Evolutionary conservation across 2,888 invertebrate genomes (phyloP).

Genomic region (Stenodera caucasica): DNA sequence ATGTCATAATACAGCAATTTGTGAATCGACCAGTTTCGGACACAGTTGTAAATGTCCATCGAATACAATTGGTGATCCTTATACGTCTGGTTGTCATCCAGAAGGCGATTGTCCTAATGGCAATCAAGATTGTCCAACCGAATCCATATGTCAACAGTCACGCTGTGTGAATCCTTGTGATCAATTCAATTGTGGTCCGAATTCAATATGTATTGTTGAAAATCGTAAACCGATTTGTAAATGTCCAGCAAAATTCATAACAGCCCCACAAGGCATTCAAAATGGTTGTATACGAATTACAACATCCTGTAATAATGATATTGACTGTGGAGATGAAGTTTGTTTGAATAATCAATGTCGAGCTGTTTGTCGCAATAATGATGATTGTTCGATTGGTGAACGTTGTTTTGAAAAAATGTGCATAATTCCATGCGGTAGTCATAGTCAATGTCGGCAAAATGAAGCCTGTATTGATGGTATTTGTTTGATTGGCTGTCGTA

Average conservation of each 20-base stretch:
- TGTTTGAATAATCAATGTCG: conserved; percentile 85
- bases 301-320: conserved; percentile 67
- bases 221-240: conserved; percentile 77
- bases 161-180: conserved; percentile 82
- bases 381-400: conserved; percentile 80
- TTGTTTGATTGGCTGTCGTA: conserved; percentile 82
- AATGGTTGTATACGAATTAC: conserved; percentile 75
- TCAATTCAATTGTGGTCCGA: conserved; percentile 73
- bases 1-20: conserved; percentile 80
- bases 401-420: conserved; percentile 78
- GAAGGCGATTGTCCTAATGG: conserved; percentile 75
- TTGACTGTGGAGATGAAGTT: conserved; percentile 76
- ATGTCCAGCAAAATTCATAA: conserved; percentile 76
- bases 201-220: conserved; percentile 78
- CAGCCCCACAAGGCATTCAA: conserved; percentile 62
- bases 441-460: conserved; percentile 76
- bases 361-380: conserved; percentile 73
- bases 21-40: conserved; percentile 66
- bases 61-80: conserved; percentile 77
- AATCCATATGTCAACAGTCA: conserved; percentile 71
- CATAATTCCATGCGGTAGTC: conserved; percentile 75
- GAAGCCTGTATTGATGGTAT: conserved; percentile 81
- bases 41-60: conserved; percentile 79
- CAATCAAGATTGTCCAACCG: conserved; percentile 74
- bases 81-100: conserved; percentile 72